Percentiles rank a stretch among this genome's conserved stretches.
Evolutionary conservation across 2,797 vertebrate species (phyloP).

Genomic region (Xenopus petersii): DNA sequence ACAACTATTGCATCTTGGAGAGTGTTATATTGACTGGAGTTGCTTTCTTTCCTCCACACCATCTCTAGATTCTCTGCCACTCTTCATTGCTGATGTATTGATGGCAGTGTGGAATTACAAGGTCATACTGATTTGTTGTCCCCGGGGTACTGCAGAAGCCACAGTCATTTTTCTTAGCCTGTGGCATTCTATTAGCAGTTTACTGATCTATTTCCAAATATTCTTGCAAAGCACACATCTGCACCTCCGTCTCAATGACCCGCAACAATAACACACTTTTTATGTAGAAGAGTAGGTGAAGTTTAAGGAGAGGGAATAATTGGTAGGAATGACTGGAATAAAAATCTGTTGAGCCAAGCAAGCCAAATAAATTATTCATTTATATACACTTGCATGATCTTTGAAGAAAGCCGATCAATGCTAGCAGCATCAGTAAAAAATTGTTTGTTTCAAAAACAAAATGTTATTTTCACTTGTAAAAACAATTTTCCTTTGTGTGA

Average conservation of each 20-base stretch:
- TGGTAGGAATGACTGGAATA: not conserved
- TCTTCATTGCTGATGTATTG: constrained; percentile 41
- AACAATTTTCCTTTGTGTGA: too few relatives aligned
- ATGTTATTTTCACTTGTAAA: too few relatives aligned
- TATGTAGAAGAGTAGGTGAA: constrained; percentile 11
- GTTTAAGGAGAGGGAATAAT: constrained; percentile 2
- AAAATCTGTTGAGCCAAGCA: not conserved
- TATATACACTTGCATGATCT: not conserved
- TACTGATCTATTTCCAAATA: constrained; percentile 53
- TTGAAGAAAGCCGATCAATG: not conserved
- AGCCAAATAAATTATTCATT: constrained; percentile 7
- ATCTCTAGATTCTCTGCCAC: constrained; percentile 14
- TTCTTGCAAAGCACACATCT: constrained; percentile 44
- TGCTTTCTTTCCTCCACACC: constrained; percentile 37
- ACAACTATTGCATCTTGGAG: constrained; percentile 55
- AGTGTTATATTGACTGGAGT: constrained; percentile 49
- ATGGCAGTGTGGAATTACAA: constrained; percentile 53
- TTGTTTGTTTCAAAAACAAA: too few relatives aligned
- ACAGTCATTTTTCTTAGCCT: constrained; percentile 49
- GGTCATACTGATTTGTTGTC: constrained; percentile 56
- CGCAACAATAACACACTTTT: constrained; percentile 2
- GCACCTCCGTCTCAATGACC: constrained; percentile 35
- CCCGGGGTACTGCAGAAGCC: constrained; percentile 49
- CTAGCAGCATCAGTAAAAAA: not conserved
- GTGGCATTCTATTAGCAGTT: constrained; percentile 48